These are phyloP conservation scores for Heteractis magnifica DNA, from an alignment of 92 coral and sea anemone genomes.

Conservation along the genomic window DNA sequence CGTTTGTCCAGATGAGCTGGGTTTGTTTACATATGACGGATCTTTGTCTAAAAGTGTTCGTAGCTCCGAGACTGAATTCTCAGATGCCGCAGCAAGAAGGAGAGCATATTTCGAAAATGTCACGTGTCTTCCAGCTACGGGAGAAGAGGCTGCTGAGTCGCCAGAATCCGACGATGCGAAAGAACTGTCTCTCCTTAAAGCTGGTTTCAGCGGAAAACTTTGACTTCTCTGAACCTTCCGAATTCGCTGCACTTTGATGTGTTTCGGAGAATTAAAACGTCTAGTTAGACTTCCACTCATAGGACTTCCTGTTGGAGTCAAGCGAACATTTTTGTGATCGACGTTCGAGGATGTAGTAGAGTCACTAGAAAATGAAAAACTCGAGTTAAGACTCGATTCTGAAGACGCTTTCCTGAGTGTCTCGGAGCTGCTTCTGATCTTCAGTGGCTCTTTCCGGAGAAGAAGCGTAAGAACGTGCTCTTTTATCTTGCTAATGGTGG, in stretches of 20 bases:
- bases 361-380: conserved; percentile 15
- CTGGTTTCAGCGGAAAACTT: conserved; percentile 32
- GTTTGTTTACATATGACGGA: conserved; percentile 64
- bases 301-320: conserved; percentile 17
- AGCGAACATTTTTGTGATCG: neutral
- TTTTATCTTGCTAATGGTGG: conserved; percentile 10
- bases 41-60: conserved; percentile 50
- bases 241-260: conserved; percentile 41
- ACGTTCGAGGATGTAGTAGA: conserved; percentile 11
- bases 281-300: conserved; percentile 19
- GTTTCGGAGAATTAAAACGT: conserved; percentile 14
- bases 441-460: conserved; percentile 15
- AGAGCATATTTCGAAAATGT: conserved; percentile 71
- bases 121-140: conserved; percentile 36
- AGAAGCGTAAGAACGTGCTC: conserved; percentile 26
- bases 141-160: conserved; percentile 26
- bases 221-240: conserved; percentile 17
- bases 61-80: conserved; percentile 50
- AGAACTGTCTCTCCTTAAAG: conserved; percentile 28
- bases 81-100: conserved; percentile 60
- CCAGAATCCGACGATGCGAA: conserved; percentile 9
- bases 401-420: conserved; percentile 16
- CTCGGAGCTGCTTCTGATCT: neutral
- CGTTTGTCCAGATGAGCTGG: conserved; percentile 73
- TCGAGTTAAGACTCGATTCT: conserved; percentile 23